Evolutionary conservation across 2,888 invertebrate species (phyloP).

Genomic region (Phanerotoma sp.): DNA sequence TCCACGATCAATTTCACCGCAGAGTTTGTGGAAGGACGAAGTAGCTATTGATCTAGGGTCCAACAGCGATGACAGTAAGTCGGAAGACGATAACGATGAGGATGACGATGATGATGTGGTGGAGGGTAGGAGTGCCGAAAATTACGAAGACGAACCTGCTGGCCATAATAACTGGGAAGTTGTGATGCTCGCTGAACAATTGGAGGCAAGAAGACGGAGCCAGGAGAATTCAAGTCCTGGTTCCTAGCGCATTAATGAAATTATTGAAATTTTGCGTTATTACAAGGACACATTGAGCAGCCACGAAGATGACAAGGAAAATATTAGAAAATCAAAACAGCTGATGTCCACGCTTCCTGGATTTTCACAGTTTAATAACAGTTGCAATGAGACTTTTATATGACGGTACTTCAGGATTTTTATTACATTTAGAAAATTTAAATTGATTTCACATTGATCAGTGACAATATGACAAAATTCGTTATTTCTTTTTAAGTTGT

Average conservation of each 20-base stretch:
- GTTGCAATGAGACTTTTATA: conserved; percentile 53
- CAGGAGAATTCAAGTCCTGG: conserved; percentile 52
- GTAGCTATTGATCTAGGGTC: conserved; percentile 55
- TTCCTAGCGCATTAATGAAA: conserved; percentile 56
- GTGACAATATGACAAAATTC: neutral
- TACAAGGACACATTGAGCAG: conserved; percentile 29
- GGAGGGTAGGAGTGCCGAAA: conserved; percentile 29
- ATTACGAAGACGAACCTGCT: conserved; percentile 41
- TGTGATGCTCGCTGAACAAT: conserved; percentile 74
- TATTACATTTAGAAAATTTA: too few species aligned
- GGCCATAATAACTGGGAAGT: conserved; percentile 73
- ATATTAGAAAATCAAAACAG: conserved; percentile 30
- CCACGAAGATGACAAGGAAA: conserved; percentile 33
- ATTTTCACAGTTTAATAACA: conserved; percentile 44
- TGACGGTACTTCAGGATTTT: conserved; percentile 32
- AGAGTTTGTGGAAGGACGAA: conserved; percentile 55
- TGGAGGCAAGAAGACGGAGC: conserved; percentile 59
- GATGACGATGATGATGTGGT: conserved; percentile 32
- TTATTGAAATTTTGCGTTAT: conserved; percentile 49
- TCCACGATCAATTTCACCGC: conserved; percentile 58
- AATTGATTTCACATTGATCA: too few species aligned
- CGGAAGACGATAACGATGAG: conserved; percentile 49
- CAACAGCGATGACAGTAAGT: conserved; percentile 58
- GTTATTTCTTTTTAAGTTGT: neutral
- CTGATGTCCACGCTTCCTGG: conserved; percentile 31